These are phyloP conservation scores for Chelidonichthys spinosus DNA, from an alignment of 2,797 vertebrate species.

Conservation along the genomic window DNA sequence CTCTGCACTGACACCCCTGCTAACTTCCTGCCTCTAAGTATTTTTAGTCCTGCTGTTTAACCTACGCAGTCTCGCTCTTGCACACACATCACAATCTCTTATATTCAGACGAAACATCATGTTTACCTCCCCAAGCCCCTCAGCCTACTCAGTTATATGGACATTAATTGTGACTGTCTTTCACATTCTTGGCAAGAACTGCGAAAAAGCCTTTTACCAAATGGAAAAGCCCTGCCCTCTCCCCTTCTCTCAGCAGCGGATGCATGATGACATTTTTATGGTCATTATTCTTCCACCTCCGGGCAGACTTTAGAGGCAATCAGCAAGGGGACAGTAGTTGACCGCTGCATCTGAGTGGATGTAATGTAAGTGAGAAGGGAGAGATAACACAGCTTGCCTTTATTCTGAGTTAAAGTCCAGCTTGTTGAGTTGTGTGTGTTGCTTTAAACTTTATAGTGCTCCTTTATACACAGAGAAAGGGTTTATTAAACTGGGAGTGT, in stretches of 20 bases:
- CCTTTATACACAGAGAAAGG: slow-evolving; percentile 39
- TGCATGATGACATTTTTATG: slow-evolving; percentile 55
- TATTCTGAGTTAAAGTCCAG: slow-evolving; percentile 37
- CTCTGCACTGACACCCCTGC: slow-evolving; percentile 34
- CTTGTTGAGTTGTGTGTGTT: slow-evolving; percentile 39
- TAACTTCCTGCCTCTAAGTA: slow-evolving; percentile 61
- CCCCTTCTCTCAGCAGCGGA: slow-evolving; percentile 26
- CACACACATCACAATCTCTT: slow-evolving; percentile 25
- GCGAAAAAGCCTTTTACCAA: slow-evolving; percentile 23
- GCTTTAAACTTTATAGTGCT: slow-evolving; percentile 45
- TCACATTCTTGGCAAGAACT: slow-evolving; percentile 17
- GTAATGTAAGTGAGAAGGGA: slow-evolving; percentile 31
- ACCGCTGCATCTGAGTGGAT: slow-evolving; percentile 9
- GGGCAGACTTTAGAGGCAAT: slow-evolving; percentile 53
- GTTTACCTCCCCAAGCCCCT: slow-evolving; percentile 8
- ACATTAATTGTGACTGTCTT: slow-evolving; percentile 31
- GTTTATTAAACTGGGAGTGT: slow-evolving; percentile 70
- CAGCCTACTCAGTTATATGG: slow-evolving; percentile 4
- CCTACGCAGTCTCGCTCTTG: slow-evolving; percentile 1
- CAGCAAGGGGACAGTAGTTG: slow-evolving; percentile 33
- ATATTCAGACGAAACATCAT: slow-evolving; percentile 2
- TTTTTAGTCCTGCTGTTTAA: slow-evolving; percentile 51
- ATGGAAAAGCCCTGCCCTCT: slow-evolving; percentile 27
- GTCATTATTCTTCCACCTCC: slow-evolving; percentile 56
- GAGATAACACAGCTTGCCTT: slow-evolving; percentile 35